Conservation (phyloP, 2,888 invertebrate genomes). For the Dryococelus australis region DNA sequence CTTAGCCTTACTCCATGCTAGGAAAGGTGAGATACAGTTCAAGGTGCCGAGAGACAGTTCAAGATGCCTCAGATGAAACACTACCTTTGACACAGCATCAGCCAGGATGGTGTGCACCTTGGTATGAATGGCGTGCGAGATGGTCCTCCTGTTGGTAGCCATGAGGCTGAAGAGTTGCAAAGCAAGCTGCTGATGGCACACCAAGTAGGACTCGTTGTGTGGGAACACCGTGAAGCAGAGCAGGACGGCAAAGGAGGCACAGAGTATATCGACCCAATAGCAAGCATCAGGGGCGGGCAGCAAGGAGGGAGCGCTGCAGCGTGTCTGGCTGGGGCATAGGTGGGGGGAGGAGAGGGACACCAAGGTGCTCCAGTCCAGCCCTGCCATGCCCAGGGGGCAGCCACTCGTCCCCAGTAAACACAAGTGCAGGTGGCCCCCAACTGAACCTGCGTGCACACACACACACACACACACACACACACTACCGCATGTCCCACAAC, state of each 20-base stretch:
- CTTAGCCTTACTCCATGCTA: too few species aligned
- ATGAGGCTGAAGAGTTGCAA: neutral
- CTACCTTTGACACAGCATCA: too few species aligned
- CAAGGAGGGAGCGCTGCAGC: neutral
- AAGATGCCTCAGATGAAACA: too few species aligned
- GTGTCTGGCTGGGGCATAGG: neutral
- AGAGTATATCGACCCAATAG: neutral
- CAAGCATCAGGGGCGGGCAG: neutral
- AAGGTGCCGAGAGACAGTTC: too few species aligned
- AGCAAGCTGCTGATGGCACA: neutral
- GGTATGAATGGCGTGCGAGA: neutral
- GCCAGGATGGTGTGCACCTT: neutral
- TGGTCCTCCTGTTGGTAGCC: neutral
- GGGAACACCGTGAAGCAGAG: neutral
- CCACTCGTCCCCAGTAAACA: neutral
- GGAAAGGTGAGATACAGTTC: too few species aligned
- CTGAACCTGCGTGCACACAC: neutral
- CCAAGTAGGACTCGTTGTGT: neutral
- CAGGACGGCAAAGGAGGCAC: neutral
- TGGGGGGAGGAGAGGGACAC: neutral
- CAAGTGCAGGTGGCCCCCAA: neutral
- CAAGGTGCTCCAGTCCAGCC: neutral
- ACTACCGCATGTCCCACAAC: too few species aligned
- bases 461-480: neutral
- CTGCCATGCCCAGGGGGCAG: neutral